phyloP scores from a whole-genome alignment of 2,113 vertebrate species.

The Oryzias curvinotus region DNA sequence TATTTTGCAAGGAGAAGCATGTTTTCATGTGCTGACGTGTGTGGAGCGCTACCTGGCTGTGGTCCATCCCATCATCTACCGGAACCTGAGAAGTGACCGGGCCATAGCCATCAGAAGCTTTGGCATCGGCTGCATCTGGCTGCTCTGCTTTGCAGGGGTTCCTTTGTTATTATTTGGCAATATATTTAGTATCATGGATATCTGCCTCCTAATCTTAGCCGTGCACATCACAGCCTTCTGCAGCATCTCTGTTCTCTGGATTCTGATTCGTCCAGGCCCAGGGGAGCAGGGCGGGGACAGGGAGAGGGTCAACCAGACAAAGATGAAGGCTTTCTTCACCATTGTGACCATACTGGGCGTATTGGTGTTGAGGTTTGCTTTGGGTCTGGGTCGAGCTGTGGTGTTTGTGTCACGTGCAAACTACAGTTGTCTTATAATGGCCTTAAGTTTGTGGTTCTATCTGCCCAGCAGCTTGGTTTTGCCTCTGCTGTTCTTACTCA shows the following conservation, averaged over 20 bases:
- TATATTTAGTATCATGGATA: background rate
- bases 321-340: slow-evolving; percentile 8
- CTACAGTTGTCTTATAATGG: background rate
- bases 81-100: slow-evolving; percentile 1
- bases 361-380: fast-evolving
- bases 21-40: background rate
- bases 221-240: background rate
- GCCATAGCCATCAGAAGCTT: slow-evolving; percentile 1
- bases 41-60: slow-evolving; percentile 21
- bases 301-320: background rate
- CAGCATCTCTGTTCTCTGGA: slow-evolving; percentile 10
- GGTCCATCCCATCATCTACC: slow-evolving; percentile 6
- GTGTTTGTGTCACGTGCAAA: fast-evolving
- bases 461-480: background rate
- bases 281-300: background rate
- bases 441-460: background rate
- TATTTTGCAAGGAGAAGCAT: fast-evolving
- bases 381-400: fast-evolving
- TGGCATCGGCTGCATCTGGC: slow-evolving; percentile 2
- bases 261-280: slow-evolving; percentile 8
- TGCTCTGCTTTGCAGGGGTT: background rate
- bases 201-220: background rate
- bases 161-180: fast-evolving
- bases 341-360: background rate
- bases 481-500: slow-evolving; percentile 10